Evolutionary conservation across 2,113 vertebrate genomes (phyloP).

Genomic region (Sphaerodactylus townsendi): DNA sequence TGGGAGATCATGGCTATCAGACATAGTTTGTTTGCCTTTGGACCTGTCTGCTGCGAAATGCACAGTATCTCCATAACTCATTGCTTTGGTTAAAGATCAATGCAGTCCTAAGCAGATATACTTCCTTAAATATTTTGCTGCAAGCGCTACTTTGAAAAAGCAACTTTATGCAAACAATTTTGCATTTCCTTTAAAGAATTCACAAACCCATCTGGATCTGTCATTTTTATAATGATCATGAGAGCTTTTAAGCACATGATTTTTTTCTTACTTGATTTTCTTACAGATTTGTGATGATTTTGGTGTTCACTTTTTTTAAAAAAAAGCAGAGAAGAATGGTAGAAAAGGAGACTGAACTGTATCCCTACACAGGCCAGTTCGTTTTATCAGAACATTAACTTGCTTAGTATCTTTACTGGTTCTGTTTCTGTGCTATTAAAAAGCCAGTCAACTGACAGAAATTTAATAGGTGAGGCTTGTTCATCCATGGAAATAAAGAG

Average conservation of each 20-base stretch:
- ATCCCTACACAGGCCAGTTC: neutral
- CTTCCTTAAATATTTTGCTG: neutral
- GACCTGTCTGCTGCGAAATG: too few relatives aligned
- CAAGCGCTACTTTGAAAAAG: neutral
- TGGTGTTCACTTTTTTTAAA: neutral
- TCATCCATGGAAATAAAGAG: neutral
- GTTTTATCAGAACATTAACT: neutral
- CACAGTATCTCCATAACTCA: too few relatives aligned
- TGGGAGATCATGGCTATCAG: too few relatives aligned
- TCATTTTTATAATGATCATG: neutral
- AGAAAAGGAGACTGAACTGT: neutral
- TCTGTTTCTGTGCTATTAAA: neutral
- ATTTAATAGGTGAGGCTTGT: neutral
- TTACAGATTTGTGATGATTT: neutral
- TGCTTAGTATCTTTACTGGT: neutral
- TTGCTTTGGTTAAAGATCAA: too few relatives aligned
- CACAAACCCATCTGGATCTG: neutral
- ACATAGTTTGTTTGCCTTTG: too few relatives aligned
- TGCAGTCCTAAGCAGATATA: too few relatives aligned
- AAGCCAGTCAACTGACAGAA: neutral
- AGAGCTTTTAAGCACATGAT: neutral
- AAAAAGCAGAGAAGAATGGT: neutral
- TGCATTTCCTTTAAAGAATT: neutral
- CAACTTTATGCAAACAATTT: neutral
- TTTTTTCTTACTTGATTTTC: slow-evolving; percentile 1